These are phyloP conservation scores for Bos javanicus DNA, from an alignment of 2,113 vertebrate species.

Conservation along the genomic window DNA sequence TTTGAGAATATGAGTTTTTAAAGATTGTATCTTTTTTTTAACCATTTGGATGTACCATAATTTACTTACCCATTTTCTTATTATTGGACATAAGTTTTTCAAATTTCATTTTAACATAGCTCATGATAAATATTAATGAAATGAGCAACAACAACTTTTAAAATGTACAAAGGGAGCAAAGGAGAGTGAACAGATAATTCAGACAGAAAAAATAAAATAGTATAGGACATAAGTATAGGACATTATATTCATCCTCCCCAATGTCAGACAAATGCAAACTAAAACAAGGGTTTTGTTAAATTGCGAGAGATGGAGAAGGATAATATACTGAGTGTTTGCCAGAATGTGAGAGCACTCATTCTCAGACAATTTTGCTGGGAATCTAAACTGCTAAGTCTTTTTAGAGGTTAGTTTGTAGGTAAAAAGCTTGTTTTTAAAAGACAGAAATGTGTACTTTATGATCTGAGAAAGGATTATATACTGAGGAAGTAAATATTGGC, in stretches of 20 bases:
- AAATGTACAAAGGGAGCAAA: not conserved
- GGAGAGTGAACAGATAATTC: not conserved
- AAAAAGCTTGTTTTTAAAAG: not conserved
- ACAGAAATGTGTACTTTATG: not conserved
- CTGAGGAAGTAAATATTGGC: not conserved
- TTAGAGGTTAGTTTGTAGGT: not conserved
- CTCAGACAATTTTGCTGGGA: not conserved
- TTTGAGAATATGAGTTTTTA: not conserved
- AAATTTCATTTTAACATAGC: not conserved
- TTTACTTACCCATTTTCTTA: not conserved
- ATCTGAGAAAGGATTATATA: not conserved
- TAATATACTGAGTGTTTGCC: not conserved
- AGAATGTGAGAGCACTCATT: not conserved
- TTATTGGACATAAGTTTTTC: not conserved
- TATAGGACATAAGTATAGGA: not conserved
- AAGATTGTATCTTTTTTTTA: not conserved
- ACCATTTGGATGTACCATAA: not conserved
- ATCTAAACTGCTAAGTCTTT: not conserved
- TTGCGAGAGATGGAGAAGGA: not conserved
- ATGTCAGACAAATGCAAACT: not conserved
- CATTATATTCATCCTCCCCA: not conserved
- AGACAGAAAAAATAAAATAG: not conserved
- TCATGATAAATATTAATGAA: not conserved
- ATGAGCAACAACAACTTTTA: not conserved
- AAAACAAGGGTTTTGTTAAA: not conserved